Conservation (phyloP, 2,888 invertebrate species). For the Gisinianus flammeolus region DNA sequence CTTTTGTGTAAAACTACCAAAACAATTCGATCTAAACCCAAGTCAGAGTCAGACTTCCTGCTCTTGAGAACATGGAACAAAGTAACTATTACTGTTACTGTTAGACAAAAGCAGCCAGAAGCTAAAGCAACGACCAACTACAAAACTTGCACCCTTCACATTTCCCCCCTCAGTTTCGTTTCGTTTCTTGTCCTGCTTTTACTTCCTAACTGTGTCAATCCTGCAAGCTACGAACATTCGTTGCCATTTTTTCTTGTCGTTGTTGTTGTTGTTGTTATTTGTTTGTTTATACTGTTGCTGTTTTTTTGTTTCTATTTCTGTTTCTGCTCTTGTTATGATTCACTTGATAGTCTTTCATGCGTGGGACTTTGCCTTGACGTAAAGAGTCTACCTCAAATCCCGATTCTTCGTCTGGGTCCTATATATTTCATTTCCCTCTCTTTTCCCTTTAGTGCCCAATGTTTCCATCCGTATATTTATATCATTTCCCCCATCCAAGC, state of each 20-base stretch:
- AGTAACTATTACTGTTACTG: no score
- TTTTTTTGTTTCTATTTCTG: not conserved
- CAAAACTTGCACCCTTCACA: no score
- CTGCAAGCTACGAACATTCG: no score
- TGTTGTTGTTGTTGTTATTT: not conserved
- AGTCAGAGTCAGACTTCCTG: not conserved
- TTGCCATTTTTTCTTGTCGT: no score
- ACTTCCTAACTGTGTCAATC: not conserved
- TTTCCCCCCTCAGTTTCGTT: no score
- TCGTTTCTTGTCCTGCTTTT: not conserved
- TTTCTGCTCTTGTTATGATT: constrained; percentile 30
- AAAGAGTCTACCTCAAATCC: not conserved
- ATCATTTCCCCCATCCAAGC: not conserved
- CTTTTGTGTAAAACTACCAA: no score
- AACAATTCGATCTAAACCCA: not conserved
- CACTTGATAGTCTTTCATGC: constrained; percentile 34
- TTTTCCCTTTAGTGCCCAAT: no score
- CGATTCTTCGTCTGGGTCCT: not conserved
- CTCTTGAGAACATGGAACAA: not conserved
- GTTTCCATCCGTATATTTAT: no score
- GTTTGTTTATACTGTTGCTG: no score
- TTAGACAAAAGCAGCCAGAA: no score
- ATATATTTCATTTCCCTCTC: not conserved
- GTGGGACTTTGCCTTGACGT: constrained; percentile 3
- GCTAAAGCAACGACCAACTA: no score